Percentiles rank a stretch among this genome's conserved stretches.
phyloP scores from a whole-genome alignment of 2,797 vertebrate genomes.

The Paratrypauchen microcephalus region DNA sequence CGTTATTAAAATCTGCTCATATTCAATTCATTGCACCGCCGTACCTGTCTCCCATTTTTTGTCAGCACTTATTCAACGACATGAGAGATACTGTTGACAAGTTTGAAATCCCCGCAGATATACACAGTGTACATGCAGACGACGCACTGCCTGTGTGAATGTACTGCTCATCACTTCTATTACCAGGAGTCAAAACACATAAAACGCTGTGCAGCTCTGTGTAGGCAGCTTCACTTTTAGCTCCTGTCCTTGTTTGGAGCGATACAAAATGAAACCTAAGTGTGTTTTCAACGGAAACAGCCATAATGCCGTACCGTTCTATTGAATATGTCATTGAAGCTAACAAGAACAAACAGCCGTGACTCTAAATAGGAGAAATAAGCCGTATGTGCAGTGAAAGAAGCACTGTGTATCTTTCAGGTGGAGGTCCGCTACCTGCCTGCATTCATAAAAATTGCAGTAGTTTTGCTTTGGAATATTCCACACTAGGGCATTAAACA shows the following conservation, averaged over 20 bases:
- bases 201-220: background rate
- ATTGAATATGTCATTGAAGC: no score
- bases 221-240: conserved; percentile 1
- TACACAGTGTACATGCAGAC: background rate
- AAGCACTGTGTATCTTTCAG: no score
- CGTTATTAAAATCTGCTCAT: no score
- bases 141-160: background rate
- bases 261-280: background rate
- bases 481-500: no score
- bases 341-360: background rate
- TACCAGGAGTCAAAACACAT: background rate
- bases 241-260: background rate
- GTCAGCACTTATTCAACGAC: no score
- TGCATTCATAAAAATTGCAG: no score
- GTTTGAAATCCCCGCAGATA: conserved; percentile 20
- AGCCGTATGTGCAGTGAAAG: background rate
- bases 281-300: background rate
- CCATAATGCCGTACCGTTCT: background rate
- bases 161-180: background rate
- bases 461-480: no score
- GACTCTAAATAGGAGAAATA: background rate
- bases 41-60: conserved; percentile 3
- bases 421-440: no score
- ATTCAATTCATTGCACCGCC: background rate
- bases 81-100: conserved; percentile 11